Evolutionary conservation across 2,113 vertebrate genomes (phyloP).

Genomic region (Casuarius casuarius): DNA sequence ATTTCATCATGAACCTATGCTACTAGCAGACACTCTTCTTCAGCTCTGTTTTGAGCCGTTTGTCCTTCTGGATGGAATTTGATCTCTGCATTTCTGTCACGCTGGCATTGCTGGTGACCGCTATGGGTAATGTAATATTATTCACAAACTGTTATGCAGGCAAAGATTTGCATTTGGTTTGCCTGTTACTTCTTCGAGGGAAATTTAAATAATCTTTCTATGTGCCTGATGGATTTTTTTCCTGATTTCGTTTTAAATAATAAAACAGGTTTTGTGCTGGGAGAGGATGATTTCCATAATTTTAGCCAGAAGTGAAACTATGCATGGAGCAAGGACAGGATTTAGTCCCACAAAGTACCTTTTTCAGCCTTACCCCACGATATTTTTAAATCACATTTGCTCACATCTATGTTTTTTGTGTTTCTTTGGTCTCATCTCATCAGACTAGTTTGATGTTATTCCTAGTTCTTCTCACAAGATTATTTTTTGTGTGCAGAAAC

Average conservation of each 20-base stretch:
- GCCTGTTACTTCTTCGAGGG: neutral
- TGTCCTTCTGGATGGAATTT: slow-evolving; percentile 4
- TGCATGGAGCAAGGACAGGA: neutral
- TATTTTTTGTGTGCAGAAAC: neutral
- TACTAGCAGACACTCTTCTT: neutral
- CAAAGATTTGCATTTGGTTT: neutral
- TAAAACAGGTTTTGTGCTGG: neutral
- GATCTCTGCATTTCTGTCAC: neutral
- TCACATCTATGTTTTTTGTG: neutral
- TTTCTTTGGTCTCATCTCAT: neutral
- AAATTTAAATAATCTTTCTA: slow-evolving; percentile 9
- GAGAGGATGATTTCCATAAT: slow-evolving; percentile 22
- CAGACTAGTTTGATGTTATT: neutral
- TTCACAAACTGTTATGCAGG: neutral
- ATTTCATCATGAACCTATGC: neutral
- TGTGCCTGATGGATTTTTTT: neutral
- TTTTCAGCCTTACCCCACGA: neutral
- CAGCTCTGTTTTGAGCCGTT: neutral
- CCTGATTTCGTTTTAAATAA: slow-evolving; percentile 1
- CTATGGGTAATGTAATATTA: rapidly evolving
- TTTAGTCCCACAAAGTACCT: neutral
- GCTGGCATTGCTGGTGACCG: neutral
- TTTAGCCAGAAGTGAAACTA: slow-evolving; percentile 36
- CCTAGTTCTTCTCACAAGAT: neutral
- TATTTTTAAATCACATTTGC: slow-evolving; percentile 6